Conservation (phyloP, 2,888 invertebrate genomes). For the Nesidiocoris tenuis region DNA sequence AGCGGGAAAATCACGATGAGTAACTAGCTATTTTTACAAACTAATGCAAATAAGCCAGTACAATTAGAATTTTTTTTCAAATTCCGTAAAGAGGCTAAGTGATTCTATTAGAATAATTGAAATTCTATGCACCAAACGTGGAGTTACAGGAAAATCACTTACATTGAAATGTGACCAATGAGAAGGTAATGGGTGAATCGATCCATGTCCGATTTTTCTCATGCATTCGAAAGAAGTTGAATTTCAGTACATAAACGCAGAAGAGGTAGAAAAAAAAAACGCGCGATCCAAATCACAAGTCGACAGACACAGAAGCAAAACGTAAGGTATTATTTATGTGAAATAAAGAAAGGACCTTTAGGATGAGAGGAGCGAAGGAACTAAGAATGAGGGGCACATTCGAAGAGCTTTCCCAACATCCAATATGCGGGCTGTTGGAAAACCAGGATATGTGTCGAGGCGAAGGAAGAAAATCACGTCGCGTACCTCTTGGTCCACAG, state of each 20-base stretch:
- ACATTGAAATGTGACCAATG: neutral
- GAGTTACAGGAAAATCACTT: neutral
- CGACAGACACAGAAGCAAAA: neutral
- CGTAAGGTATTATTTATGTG: too few relatives aligned
- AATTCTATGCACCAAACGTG: neutral
- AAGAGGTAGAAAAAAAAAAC: conserved; percentile 17
- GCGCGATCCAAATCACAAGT: neutral
- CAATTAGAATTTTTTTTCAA: neutral
- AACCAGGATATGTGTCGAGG: conserved; percentile 19
- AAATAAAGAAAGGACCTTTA: neutral
- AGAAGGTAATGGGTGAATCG: neutral
- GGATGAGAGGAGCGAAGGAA: conserved; percentile 30
- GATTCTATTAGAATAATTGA: neutral
- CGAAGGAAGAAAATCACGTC: conserved; percentile 66
- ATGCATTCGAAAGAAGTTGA: neutral
- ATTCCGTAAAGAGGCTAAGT: neutral
- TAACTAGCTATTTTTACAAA: neutral
- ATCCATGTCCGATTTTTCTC: neutral
- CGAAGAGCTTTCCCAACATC: conserved; percentile 24
- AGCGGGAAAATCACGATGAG: neutral
- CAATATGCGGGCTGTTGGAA: conserved; percentile 6
- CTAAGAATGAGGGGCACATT: conserved; percentile 10
- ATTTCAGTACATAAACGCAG: neutral
- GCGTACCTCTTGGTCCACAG: conserved; percentile 98
- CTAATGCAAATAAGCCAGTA: neutral